phyloP scores from a whole-genome alignment of 2,797 vertebrate species.

The Tinamus major region DNA sequence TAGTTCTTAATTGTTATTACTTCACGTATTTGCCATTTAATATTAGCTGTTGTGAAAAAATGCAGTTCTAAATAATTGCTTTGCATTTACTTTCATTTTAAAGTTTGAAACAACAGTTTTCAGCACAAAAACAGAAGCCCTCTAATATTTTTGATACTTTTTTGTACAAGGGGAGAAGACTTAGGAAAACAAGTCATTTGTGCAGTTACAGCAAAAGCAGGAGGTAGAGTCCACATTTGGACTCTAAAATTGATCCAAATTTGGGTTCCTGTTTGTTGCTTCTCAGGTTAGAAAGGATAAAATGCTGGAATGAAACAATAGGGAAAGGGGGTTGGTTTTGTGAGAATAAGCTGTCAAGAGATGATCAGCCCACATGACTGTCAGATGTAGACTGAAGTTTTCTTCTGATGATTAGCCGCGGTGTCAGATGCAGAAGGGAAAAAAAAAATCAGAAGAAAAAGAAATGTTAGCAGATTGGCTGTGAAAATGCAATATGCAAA shows the following conservation, averaged over 20 bases:
- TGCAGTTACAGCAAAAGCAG: neutral
- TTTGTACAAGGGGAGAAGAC: neutral
- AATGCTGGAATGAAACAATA: neutral
- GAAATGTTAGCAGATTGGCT: constrained; percentile 45
- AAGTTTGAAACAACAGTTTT: constrained; percentile 58
- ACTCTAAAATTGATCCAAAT: neutral
- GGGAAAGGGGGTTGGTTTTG: neutral
- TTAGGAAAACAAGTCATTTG: constrained; percentile 26
- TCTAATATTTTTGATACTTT: neutral
- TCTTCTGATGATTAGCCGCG: constrained; percentile 55
- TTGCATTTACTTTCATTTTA: constrained; percentile 53
- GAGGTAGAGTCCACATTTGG: neutral
- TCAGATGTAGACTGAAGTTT: constrained; percentile 44
- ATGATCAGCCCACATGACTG: constrained; percentile 13
- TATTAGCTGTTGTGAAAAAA: constrained; percentile 58
- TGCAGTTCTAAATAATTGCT: constrained; percentile 39
- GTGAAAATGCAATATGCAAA: constrained; percentile 53
- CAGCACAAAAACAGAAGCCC: neutral
- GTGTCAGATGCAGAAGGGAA: constrained; percentile 15
- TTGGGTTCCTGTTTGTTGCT: neutral
- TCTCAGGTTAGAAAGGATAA: neutral
- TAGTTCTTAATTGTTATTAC: constrained; percentile 62
- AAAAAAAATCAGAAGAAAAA: neutral
- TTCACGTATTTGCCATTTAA: constrained; percentile 73
- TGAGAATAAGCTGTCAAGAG: neutral